Base-by-base conservation (phyloP, 2,113 vertebrate species). In the Capreolus pygargus region DNA sequence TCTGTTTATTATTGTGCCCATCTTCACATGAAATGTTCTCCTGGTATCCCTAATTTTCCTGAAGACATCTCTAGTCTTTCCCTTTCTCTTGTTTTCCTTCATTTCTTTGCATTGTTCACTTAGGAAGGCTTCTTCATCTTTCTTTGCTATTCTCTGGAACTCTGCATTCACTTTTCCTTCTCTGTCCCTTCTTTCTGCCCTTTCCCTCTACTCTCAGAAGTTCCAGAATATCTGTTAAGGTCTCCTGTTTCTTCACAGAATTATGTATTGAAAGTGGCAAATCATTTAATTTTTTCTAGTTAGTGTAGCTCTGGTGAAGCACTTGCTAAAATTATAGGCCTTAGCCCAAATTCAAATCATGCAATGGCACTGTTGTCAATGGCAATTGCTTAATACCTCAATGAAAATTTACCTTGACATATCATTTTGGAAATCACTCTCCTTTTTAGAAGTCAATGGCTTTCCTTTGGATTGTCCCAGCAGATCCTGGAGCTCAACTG, bases 201-300 rank as follows among this genome's bases (percentile, higher is more conserved):
- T 97, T 97, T 86, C 21, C n/a, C 33, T 89, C 36, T 23, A 55
- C 25, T 15, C 43, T 91, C 19, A 95, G 36, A 81, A 95, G n/a
- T 70, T 89, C 43, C 19, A 95, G 78, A 64, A 93, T 86, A 78
- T 84, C 30, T 88, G 13, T 30, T 45, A 19, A 58, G 27, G 1
- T 89, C 8, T 89, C 30, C 16, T 33, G 4, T 30, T 89, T 94
- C 83, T 94, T 89, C 30, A 14, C 23, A 61, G 28, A 96, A 78
- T 84, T 81, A 91, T 94, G 11, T 87, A 88, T 61, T 95, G 61
- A 94, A 95, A 67, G 61, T 86, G n/a, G 10, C 27, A 70, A 84
- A n/a, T 6, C 50, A 89, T 98, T 94, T 96, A 90, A 52, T 98
- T 97, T 96, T 70, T 91, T 84, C 54, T 98, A 96, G 97, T 94